Conservation (phyloP, 2,797 vertebrate species). For the Lophius americanus region DNA sequence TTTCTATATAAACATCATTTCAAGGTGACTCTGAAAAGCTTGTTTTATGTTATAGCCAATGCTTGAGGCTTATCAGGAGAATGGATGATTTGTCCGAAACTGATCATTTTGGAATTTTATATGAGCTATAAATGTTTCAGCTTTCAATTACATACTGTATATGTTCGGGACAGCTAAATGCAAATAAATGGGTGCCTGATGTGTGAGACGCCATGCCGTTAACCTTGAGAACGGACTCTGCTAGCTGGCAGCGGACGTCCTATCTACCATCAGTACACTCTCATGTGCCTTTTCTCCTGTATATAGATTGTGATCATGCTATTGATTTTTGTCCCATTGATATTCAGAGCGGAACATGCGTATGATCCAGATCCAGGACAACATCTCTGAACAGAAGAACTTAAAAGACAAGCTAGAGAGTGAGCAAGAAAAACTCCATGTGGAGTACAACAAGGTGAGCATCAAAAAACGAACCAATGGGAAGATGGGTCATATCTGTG, state of each 20-base stretch:
- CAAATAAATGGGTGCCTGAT: constrained; percentile 56
- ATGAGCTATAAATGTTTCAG: not conserved
- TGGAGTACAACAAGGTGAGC: constrained; percentile 96
- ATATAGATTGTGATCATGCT: constrained; percentile 67
- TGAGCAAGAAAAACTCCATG: constrained; percentile 96
- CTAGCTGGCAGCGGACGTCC: constrained; percentile 57
- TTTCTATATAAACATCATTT: too few species aligned
- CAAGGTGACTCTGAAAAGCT: too few species aligned
- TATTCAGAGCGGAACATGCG: constrained; percentile 97
- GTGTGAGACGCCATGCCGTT: constrained; percentile 39
- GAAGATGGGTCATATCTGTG: not conserved
- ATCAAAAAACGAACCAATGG: not conserved
- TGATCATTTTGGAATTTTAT: too few species aligned
- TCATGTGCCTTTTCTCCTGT: constrained; percentile 46
- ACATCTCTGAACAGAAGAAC: constrained; percentile 97
- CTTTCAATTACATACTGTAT: not conserved
- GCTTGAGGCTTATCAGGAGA: too few species aligned
- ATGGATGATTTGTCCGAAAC: too few species aligned
- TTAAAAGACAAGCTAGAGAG: constrained; percentile 97
- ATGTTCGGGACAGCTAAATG: not conserved
- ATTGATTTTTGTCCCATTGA: constrained; percentile 75
- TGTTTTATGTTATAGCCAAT: too few species aligned
- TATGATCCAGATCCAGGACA: constrained; percentile 99
- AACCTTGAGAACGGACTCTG: constrained; percentile 74
- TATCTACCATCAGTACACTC: constrained; percentile 67